phyloP scores from a whole-genome alignment of 2,888 invertebrate species.

The Thysanoteuthis rhombus region DNA sequence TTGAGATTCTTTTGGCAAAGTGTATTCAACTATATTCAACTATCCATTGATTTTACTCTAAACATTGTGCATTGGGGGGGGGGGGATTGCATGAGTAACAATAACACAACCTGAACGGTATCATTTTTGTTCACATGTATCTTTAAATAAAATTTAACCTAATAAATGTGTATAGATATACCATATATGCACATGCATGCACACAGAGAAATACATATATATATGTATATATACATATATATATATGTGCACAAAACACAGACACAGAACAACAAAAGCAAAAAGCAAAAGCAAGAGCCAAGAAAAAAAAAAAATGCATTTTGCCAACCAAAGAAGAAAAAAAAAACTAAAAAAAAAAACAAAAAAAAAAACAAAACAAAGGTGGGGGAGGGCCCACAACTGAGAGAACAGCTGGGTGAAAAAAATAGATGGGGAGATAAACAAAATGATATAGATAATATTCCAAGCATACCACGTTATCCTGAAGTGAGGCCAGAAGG shows the following conservation, averaged over 20 bases:
- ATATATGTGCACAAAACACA: not conserved
- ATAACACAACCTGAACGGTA: not conserved
- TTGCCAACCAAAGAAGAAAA: not conserved
- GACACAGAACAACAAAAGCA: not conserved
- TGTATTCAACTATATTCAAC: too few relatives aligned
- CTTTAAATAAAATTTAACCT: not conserved
- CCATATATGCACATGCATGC: too few relatives aligned
- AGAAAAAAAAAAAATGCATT: not conserved
- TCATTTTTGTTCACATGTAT: too few relatives aligned
- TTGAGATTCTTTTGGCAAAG: too few relatives aligned
- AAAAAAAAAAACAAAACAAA: too few relatives aligned
- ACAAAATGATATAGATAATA: constrained; percentile 24
- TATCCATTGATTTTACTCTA: not conserved
- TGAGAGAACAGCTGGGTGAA: not conserved
- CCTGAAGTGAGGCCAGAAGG: constrained; percentile 30
- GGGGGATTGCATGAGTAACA: not conserved
- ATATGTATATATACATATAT: not conserved
- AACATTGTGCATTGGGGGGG: too few relatives aligned
- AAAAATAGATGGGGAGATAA: not conserved
- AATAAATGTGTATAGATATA: not conserved
- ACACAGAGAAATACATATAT: too few relatives aligned
- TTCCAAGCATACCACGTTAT: constrained; percentile 33
- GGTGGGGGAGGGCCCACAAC: not conserved
- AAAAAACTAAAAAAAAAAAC: not conserved
- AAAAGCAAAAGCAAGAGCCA: not conserved